Evolutionary conservation across 2,797 vertebrate species (phyloP), one percentile per base, ranked within the genome.

Genomic region (Vireo griseus): DNA sequence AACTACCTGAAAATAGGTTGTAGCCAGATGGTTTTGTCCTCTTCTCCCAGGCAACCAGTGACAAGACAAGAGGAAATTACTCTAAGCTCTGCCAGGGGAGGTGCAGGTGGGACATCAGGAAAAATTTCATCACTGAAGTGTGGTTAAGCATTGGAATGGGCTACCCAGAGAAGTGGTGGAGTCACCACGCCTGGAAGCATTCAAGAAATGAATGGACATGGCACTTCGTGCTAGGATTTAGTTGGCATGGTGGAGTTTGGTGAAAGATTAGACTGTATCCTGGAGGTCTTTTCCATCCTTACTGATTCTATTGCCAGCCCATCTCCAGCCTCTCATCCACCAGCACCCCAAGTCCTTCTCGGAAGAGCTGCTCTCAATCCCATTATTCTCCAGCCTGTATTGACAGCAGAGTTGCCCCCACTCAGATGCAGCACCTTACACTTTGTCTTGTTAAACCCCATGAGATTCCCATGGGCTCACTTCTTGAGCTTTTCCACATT

Each of bases 291-390:
- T 58, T 66, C 20, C 45, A 47, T 33, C n/a, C 17, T 26, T 59
- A 75, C n/a, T 12, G 3, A 24, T 74, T 54, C 31, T 18, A 74
- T 12, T 35, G 31, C 5, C 69, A 48, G 8, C 15, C 35, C 31
- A 59, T 61, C 12, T 88, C 15, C 33, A 67, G 14, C 8, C 12
- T 47, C 29, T 47, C 18, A 61, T 54, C 21, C 47, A 37, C 8
- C 22, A 74, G 16, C 10, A 54, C 2, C 1, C 6, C 15, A 68
- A 48, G 22, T n/a, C 16, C 21, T 73, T 59, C 26, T 37, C 0
- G 0, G 5, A 18, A 48, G 13, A 10, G 9, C 11, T 55, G 19
- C 7, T 55, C 42, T 33, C 2, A 0, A 37, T 29, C 11, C 28
- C 11, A 42, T 50, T 35, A 55, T 24, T 6, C 2, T 22, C 13